Evolutionary conservation across 2,113 vertebrate genomes (phyloP), one percentile per base, ranked within the genome.

Genomic region (Callospermophilus lateralis): DNA sequence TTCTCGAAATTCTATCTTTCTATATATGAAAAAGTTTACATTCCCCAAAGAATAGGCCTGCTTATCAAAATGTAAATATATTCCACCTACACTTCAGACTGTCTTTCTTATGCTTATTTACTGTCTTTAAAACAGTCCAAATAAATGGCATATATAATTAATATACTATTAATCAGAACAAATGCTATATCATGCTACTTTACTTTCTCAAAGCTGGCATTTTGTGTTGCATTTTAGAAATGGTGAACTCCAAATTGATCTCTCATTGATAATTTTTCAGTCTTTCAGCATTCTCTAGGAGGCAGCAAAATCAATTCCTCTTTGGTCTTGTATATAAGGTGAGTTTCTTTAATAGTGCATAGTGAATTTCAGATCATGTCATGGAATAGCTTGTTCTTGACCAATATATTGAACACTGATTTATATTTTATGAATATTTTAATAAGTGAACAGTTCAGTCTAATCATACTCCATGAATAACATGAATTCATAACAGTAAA

Each of bases 261-360:
- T 86, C 96, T 99, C 96, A 97, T 98, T 95, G 99, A 99, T 93
- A 97, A 73, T 92, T 98, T 97, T 72, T 98, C 97, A 58, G 97
- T 98, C 89, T 98, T 99, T 92, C 98, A 97, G 51, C 96, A 97
- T 78, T 95, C 95, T 73, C 93, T 94, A 80, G 95, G 97, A 96
- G 97, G 97, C 55, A 99, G 98, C 98, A 98, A 97, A 97, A 98
- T 98, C 91, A 99, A 98, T 98, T 98, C 98, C 73, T 98, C 98
- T 65, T 97, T 99, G 77, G 98, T 98, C 61, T 70, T 98, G 8
- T 28, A 98, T 96, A 99, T 99, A 98, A 98, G 98, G 98, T 98
- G 89, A 99, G 98, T 45, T 93, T 95, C 34, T 87, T 72, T 97
- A 96, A 78, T 90, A 91, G 86, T 85, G 42, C 4, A 5, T 34